Evolutionary conservation across 35 echinoderm and acorn worm species (phyloP).

Genomic region (Lytechinus pictus): DNA sequence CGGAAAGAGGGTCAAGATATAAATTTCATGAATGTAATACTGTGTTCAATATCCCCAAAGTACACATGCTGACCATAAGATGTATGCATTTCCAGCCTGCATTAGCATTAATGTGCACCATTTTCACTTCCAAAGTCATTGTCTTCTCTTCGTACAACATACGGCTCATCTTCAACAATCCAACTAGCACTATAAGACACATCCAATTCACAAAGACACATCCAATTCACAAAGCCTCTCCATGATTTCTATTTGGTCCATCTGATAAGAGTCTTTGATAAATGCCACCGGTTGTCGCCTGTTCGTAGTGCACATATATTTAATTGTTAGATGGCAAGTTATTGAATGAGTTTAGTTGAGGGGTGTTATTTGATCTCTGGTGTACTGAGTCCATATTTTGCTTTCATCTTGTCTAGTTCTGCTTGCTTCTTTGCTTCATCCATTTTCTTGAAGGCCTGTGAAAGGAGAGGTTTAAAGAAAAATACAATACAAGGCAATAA

Average conservation of each 20-base stretch:
- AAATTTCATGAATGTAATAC: too few species aligned
- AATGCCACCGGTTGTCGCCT: not conserved
- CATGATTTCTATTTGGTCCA: not conserved
- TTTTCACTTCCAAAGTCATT: not conserved
- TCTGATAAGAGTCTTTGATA: not conserved
- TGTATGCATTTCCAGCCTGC: not conserved
- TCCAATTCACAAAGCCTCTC: not conserved
- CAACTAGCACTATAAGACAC: not conserved
- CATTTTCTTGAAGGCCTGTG: conserved; percentile 98
- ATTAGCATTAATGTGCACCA: not conserved
- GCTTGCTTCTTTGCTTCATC: conserved; percentile 98
- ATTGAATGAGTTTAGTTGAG: not conserved
- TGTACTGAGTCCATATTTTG: conserved; percentile 98
- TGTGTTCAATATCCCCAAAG: not conserved
- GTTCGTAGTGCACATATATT: not conserved
- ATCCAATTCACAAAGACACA: not conserved
- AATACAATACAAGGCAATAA: not conserved
- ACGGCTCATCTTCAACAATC: too few species aligned
- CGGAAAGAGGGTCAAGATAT: too few species aligned
- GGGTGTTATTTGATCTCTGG: conserved; percentile 85
- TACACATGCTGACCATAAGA: not conserved
- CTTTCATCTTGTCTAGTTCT: conserved; percentile 98
- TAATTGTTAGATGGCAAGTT: not conserved
- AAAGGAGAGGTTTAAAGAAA: too few species aligned
- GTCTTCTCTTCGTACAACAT: not conserved